Evolutionary conservation across 1,140 invertebrate genomes (phyloP), one percentile per base, ranked within the genome.

Genomic region (Linepithema humile): DNA sequence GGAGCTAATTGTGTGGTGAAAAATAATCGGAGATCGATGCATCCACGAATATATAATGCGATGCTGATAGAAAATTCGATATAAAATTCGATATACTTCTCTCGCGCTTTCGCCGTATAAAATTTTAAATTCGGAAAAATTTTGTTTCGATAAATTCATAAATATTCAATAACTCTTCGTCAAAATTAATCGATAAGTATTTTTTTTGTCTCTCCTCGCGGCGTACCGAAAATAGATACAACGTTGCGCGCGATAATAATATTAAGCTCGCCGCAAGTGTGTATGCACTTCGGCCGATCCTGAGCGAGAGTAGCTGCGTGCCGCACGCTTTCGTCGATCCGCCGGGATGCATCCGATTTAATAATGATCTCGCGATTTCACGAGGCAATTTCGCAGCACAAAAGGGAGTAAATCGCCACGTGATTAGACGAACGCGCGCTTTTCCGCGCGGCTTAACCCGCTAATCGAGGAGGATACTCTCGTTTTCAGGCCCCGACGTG

Each of bases 291-390:
- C 35, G 29, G 17, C 64, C 75, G 75, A 69, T 80, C 75, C 48
- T 80, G 75, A 80, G 64, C 75, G 75, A 80, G 64, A 80, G 75
- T 20, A 35, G 20, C 40, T 50, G 59, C 74, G 38, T 50, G 73
- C 60, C 3, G 43, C 23, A 17, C 75, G 64, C 75, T 80, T 80
- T 80, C 75, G 67, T 80, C 48, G 75, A 70, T 80, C 12, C 64
- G 75, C 64, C 64, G 26, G 38, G 75, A 70, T 80, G 75, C 64
- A 80, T 80, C 75, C 4, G 75, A 80, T 80, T 80, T 80, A 80
- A 80, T 80, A 80, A 80, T 26, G 48, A 78, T 78, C 62, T 69
- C 48, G 75, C 75, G 62, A 80, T 80, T 80, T 80, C 75, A 70
- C 75, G 75, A 69, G 17, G 62, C 48, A 29, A 78, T 78, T 78